phyloP scores from a whole-genome alignment of 2,888 invertebrate genomes.

The Orthosia gracilis region DNA sequence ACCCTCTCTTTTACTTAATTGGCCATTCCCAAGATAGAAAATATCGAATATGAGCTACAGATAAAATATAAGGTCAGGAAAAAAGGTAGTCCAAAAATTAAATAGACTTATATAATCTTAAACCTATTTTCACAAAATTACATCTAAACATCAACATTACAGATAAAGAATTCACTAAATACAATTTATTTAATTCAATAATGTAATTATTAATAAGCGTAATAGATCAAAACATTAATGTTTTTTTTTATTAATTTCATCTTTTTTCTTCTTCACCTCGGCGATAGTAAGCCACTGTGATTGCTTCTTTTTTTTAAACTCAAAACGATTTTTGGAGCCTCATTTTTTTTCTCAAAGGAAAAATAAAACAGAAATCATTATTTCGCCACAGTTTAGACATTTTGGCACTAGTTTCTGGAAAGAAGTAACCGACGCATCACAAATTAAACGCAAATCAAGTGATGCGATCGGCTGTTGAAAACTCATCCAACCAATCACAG shows the following conservation, averaged over 20 bases:
- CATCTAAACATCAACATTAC: slow-evolving; percentile 87
- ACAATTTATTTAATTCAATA: slow-evolving; percentile 84
- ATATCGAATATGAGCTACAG: slow-evolving; percentile 54
- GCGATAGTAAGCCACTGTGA: slow-evolving; percentile 74
- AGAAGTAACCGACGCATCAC: background rate
- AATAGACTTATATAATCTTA: slow-evolving; percentile 62
- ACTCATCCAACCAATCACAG: background rate
- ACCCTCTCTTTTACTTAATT: slow-evolving; percentile 24
- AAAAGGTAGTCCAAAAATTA: slow-evolving; percentile 45
- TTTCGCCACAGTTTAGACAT: background rate
- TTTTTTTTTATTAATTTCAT: slow-evolving; percentile 79
- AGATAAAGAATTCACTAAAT: slow-evolving; percentile 87
- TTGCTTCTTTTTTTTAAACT: slow-evolving; percentile 69
- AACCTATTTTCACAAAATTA: slow-evolving; percentile 76
- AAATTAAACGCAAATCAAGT: background rate
- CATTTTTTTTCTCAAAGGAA: background rate
- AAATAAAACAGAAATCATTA: background rate
- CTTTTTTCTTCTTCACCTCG: slow-evolving; percentile 60
- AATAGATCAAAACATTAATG: slow-evolving; percentile 90
- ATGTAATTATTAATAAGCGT: slow-evolving; percentile 91
- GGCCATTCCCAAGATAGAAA: slow-evolving; percentile 42
- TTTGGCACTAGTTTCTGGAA: background rate
- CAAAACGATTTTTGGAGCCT: slow-evolving; percentile 16
- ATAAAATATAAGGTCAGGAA: slow-evolving; percentile 45
- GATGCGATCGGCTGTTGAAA: background rate